These are phyloP conservation scores for Heliconius erato DNA, from an alignment of 2,888 invertebrate genomes.

Conservation along the genomic window DNA sequence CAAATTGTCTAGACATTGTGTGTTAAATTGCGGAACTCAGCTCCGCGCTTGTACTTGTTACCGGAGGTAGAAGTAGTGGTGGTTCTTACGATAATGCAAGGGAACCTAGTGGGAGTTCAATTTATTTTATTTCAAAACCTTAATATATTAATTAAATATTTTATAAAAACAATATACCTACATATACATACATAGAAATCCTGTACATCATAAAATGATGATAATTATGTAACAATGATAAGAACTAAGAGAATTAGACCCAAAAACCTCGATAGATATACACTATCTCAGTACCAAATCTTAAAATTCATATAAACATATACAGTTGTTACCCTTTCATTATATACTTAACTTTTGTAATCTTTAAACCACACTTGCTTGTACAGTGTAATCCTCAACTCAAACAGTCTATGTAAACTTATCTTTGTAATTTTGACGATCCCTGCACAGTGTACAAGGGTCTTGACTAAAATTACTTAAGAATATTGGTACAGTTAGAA, in stretches of 20 bases:
- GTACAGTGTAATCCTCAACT: background rate
- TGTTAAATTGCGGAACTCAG: no score
- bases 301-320: background rate
- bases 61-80: no score
- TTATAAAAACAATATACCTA: no score
- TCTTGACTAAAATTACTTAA: background rate
- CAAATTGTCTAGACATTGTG: no score
- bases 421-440: background rate
- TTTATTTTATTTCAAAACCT: no score
- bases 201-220: no score
- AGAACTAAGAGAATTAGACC: background rate
- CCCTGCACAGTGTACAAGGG: background rate
- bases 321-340: background rate
- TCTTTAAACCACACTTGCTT: background rate
- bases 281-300: background rate
- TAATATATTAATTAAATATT: no score
- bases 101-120: no score
- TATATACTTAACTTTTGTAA: background rate
- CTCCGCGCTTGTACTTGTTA: no score
- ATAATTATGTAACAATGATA: background rate
- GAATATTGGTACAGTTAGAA: background rate
- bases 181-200: no score
- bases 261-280: background rate
- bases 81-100: no score
- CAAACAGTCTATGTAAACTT: background rate